Evolutionary conservation across 2,113 vertebrate genomes (phyloP).

Genomic region (Takifugu bimaculatus): DNA sequence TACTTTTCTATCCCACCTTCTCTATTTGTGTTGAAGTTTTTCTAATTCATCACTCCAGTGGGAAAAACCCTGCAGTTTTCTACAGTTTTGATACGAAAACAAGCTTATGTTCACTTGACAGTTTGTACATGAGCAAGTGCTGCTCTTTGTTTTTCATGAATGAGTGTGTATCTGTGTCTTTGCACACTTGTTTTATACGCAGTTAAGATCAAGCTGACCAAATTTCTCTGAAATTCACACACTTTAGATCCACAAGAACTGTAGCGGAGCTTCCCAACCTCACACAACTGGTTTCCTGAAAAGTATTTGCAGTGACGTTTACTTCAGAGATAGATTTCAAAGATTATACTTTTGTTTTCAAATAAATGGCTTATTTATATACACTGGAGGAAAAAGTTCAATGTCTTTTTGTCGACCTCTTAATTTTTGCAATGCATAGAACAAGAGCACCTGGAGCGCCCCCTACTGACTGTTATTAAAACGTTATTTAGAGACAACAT

Average conservation of each 20-base stretch:
- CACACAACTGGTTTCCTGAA: background rate
- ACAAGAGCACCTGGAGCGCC: conserved; percentile 16
- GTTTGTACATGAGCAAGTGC: conserved; percentile 20
- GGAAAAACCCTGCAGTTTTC: background rate
- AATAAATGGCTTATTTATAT: conserved; percentile 39
- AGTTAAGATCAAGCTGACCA: background rate
- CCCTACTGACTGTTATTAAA: conserved; percentile 58
- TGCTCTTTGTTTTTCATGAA: conserved; percentile 11
- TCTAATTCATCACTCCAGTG: conserved; percentile 23
- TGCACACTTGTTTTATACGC: conserved; percentile 2
- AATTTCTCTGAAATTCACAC: conserved; percentile 6
- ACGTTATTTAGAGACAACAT: conserved; percentile 14
- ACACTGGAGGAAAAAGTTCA: conserved; percentile 13
- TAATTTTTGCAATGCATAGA: conserved; percentile 5
- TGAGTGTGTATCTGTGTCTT: conserved; percentile 22
- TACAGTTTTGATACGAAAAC: conserved; percentile 1
- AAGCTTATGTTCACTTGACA: conserved; percentile 52
- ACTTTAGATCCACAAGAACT: conserved; percentile 4
- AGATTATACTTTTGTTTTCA: background rate
- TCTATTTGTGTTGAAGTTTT: conserved; percentile 46
- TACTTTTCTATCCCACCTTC: conserved; percentile 40
- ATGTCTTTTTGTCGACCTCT: background rate
- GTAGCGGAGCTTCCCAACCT: conserved; percentile 9
- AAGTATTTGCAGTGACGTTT: conserved; percentile 2
- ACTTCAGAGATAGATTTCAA: background rate